Evolutionary conservation across 2,888 invertebrate species (phyloP), one percentile per base, ranked within the genome.

Genomic region (Laspeyria flexula): DNA sequence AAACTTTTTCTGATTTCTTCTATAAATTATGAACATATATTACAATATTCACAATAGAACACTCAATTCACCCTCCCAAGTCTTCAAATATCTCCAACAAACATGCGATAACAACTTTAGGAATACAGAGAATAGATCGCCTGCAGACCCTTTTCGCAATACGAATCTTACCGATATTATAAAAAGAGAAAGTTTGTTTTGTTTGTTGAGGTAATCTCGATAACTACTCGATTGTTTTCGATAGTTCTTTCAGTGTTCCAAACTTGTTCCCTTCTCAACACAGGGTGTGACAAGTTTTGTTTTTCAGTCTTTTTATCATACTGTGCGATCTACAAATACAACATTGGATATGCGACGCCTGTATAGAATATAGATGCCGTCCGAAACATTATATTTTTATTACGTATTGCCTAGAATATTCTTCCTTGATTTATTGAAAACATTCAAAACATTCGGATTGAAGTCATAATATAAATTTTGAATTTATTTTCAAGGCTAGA

Each of bases 161-260:
- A 37, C 46, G 43, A 58, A 58, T 58, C 55, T 55, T 45, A 40
- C 43, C 50, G 45, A 65, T 55, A 58, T 65, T 55, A 49, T 54
- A 55, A 54, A 54, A 55, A 49, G 40, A 23, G 41, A 57, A 68
- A 55, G 48, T 64, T 67, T 55, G 48, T 55, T 59, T 60, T 53
- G 50, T 64, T 67, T 63, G 57, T 64, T 57, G 65, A 55, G 60
- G 60, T 60, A 57, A 67, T 68, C 60, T 60, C 44, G 51, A 61
- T 56, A 59, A 63, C 50, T 60, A 55, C 60, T 60, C 57, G 54
- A 67, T 64, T 60, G 66, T 54, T 60, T 57, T 54, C 43, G 39
- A 64, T 60, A 60, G 55, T 60, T 60, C 64, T 66, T 65, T 66
- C 58, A 48, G 40, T 55, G 52, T 62, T 59, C 18, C 46, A 44